Conservation (phyloP, 2,113 vertebrate genomes). For the Datnioides undecimradiatus region DNA sequence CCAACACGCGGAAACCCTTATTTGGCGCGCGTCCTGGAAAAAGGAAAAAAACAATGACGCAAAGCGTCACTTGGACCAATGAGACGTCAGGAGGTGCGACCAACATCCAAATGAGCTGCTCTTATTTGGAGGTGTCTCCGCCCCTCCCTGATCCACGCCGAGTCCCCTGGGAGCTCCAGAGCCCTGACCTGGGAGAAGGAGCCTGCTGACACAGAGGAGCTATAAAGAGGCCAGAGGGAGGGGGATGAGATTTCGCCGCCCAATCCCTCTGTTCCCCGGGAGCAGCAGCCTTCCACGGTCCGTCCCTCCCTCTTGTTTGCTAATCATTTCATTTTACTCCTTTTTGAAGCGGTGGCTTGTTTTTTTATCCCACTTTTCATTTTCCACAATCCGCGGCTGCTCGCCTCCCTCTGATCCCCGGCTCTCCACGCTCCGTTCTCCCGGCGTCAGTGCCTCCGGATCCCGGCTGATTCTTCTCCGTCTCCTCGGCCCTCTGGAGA, state of each 20-base stretch:
- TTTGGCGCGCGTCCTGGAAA: slow-evolving; percentile 56
- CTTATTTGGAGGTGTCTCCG: slow-evolving; percentile 75
- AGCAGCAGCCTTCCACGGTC: slow-evolving; percentile 79
- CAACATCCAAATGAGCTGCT: slow-evolving; percentile 65
- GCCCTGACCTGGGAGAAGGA: slow-evolving; percentile 83
- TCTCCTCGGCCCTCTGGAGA: slow-evolving; percentile 66
- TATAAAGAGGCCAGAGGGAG: slow-evolving; percentile 83
- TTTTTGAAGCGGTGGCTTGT: slow-evolving; percentile 85
- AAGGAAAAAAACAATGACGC: slow-evolving; percentile 73
- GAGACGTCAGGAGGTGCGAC: slow-evolving; percentile 22
- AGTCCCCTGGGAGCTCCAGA: slow-evolving; percentile 77
- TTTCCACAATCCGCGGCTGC: slow-evolving; percentile 76
- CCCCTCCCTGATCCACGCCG: slow-evolving; percentile 64
- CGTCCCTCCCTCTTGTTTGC: slow-evolving; percentile 85
- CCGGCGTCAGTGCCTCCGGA: slow-evolving; percentile 76
- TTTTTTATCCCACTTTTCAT: slow-evolving; percentile 86
- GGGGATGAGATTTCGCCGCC: slow-evolving; percentile 81
- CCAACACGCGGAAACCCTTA: slow-evolving; percentile 69
- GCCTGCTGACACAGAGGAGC: slow-evolving; percentile 84
- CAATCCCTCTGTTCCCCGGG: slow-evolving; percentile 84
- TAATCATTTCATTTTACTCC: slow-evolving; percentile 87
- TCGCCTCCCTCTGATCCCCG: slow-evolving; percentile 82
- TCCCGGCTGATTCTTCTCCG: slow-evolving; percentile 71
- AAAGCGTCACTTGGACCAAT: slow-evolving; percentile 69
- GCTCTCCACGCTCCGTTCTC: slow-evolving; percentile 74